Conservation (phyloP, 1,140 invertebrate genomes). For the Pemphigus obesinymphae region DNA sequence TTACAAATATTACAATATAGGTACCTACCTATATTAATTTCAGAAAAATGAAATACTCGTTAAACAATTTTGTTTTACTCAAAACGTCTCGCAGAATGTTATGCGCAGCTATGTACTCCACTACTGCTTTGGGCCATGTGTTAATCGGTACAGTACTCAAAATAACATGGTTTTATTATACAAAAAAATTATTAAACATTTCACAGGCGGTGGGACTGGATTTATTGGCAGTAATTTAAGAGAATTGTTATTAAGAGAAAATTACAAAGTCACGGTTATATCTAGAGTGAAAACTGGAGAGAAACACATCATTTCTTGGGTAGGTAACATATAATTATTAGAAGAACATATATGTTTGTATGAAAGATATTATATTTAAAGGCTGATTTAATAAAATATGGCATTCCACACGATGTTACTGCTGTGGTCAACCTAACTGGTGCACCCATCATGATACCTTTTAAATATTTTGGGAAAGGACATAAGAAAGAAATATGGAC, state of each 20-base stretch:
- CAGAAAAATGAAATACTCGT: neutral
- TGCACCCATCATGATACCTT: slow-evolving; percentile 83
- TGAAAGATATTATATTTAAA: slow-evolving; percentile 46
- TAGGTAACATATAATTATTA: slow-evolving; percentile 48
- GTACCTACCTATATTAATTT: no score
- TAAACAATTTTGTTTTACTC: neutral
- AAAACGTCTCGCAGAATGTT: neutral
- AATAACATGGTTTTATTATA: no score
- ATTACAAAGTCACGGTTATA: slow-evolving; percentile 69
- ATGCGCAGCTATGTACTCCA: no score
- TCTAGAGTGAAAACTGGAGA: slow-evolving; percentile 70
- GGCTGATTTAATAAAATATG: slow-evolving; percentile 65
- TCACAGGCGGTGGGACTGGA: slow-evolving; percentile 81
- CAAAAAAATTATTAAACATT: neutral
- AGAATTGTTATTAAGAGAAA: slow-evolving; percentile 60
- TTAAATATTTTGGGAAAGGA: slow-evolving; percentile 71
- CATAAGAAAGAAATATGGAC: slow-evolving; percentile 83
- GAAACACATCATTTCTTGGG: slow-evolving; percentile 67
- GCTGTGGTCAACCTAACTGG: slow-evolving; percentile 87
- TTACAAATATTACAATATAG: no score
- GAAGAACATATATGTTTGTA: neutral
- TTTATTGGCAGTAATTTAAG: slow-evolving; percentile 74
- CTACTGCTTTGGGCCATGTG: neutral
- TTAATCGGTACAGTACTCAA: neutral
- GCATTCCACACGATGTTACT: slow-evolving; percentile 66